Evolutionary conservation across 2,888 invertebrate species (phyloP).

Genomic region (Oxystoma pomonae): DNA sequence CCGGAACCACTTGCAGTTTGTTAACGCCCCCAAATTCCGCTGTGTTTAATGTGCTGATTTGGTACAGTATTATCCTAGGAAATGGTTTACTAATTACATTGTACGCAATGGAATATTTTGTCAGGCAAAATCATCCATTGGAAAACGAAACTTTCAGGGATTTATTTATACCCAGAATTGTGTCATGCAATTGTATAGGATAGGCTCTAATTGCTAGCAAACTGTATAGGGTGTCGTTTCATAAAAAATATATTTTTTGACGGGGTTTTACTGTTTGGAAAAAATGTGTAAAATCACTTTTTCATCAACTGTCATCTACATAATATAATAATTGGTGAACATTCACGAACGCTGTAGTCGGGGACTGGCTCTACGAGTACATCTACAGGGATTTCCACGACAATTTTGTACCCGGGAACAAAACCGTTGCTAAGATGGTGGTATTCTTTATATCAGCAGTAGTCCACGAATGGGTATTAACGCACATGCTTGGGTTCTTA

Average conservation of each 20-base stretch:
- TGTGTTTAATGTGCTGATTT: constrained; percentile 77
- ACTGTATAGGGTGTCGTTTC: too few relatives aligned
- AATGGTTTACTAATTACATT: constrained; percentile 70
- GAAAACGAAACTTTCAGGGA: constrained; percentile 22
- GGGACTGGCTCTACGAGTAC: constrained; percentile 91
- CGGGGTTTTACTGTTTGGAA: too few relatives aligned
- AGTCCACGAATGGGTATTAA: constrained; percentile 84
- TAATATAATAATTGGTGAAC: constrained; percentile 96
- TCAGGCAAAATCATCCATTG: constrained; percentile 66
- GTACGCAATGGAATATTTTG: constrained; percentile 85
- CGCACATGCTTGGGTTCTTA: constrained; percentile 76
- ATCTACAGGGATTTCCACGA: constrained; percentile 70
- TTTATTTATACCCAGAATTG: constrained; percentile 31
- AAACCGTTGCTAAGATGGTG: constrained; percentile 53
- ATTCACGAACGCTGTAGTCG: constrained; percentile 87
- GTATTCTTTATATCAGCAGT: constrained; percentile 80
- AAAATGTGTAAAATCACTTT: too few relatives aligned
- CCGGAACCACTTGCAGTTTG: constrained; percentile 58
- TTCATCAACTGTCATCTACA: too few relatives aligned
- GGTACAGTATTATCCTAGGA: constrained; percentile 76
- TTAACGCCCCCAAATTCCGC: constrained; percentile 46
- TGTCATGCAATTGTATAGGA: constrained; percentile 31
- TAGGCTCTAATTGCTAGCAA: too few relatives aligned
- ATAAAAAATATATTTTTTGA: too few relatives aligned
- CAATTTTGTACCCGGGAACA: constrained; percentile 47